Conservation (phyloP, 2,888 invertebrate species). For the Rhimphoctona megacephalus region DNA sequence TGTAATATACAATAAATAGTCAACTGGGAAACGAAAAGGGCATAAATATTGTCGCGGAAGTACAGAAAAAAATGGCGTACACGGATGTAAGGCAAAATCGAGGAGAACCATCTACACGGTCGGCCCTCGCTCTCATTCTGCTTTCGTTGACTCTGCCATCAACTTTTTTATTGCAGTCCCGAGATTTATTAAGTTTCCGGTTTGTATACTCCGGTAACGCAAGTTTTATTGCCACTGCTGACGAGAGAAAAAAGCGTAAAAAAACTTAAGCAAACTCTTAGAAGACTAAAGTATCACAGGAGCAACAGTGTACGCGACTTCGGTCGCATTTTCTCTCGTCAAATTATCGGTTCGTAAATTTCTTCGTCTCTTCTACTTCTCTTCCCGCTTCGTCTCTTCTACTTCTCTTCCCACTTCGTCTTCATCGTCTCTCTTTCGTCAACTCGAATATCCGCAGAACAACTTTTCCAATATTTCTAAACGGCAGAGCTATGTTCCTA, state of each 20-base stretch:
- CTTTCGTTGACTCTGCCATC: conserved; percentile 46
- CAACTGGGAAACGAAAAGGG: conserved; percentile 23
- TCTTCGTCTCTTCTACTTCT: conserved; percentile 26
- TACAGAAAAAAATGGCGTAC: conserved; percentile 38
- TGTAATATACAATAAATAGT: conserved; percentile 37
- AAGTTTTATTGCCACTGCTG: conserved; percentile 68
- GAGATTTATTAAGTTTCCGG: conserved; percentile 71
- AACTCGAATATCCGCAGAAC: conserved; percentile 58
- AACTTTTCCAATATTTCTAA: conserved; percentile 77
- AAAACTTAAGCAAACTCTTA: conserved; percentile 13
- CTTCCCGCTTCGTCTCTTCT: conserved; percentile 6
- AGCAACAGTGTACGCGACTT: conserved; percentile 32
- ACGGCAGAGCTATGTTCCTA: conserved; percentile 50
- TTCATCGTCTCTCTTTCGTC: conserved; percentile 35
- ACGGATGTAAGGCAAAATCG: conserved; percentile 40
- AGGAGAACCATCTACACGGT: conserved; percentile 8
- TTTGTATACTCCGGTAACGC: conserved; percentile 54
- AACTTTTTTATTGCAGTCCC: conserved; percentile 68
- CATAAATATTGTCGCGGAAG: conserved; percentile 43
- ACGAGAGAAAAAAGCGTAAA: conserved; percentile 44
- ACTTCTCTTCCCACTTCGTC: conserved; percentile 1
- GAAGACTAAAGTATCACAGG: conserved; percentile 35
- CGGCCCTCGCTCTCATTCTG: background rate
- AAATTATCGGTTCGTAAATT: conserved; percentile 69
- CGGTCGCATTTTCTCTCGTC: conserved; percentile 64